phyloP scores from a whole-genome alignment of 2,113 vertebrate species.

The Merops nubicus region DNA sequence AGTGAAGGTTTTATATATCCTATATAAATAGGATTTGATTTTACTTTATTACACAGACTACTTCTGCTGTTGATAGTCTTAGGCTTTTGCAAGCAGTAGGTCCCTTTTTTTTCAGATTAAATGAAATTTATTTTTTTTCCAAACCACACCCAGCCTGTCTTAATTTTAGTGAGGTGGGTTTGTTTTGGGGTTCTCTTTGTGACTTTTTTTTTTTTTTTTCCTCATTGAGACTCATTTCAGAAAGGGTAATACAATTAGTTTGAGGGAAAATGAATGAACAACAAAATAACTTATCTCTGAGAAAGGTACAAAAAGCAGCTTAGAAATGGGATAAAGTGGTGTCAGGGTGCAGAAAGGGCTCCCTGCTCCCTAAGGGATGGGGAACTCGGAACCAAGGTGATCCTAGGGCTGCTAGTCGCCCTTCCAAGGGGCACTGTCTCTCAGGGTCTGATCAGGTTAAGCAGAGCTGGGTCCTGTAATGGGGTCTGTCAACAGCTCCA shows the following conservation, averaged over 20 bases:
- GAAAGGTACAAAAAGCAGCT: conserved; percentile 7
- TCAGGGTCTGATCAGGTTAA: neutral
- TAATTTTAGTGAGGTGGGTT: neutral
- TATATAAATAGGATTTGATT: neutral
- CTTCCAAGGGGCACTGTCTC: neutral
- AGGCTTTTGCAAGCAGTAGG: neutral
- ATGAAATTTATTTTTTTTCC: neutral
- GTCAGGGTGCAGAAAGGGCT: neutral
- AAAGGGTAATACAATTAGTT: conserved; percentile 10
- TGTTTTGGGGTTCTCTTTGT: neutral
- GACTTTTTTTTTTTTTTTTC: neutral
- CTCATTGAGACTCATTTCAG: conserved; percentile 34
- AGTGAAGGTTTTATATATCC: accelerated
- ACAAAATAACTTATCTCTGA: neutral
- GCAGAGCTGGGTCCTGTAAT: neutral
- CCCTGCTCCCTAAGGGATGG: neutral
- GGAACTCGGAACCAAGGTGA: neutral
- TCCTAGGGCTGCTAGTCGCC: neutral
- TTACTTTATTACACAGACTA: neutral
- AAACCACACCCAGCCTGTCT: neutral
- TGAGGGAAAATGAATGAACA: neutral
- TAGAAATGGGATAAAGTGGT: neutral
- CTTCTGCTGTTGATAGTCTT: neutral
- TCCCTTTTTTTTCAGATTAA: neutral
- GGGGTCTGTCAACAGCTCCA: neutral